phyloP scores from a whole-genome alignment of 2,113 vertebrate species.

The Gopherus flavomarginatus region DNA sequence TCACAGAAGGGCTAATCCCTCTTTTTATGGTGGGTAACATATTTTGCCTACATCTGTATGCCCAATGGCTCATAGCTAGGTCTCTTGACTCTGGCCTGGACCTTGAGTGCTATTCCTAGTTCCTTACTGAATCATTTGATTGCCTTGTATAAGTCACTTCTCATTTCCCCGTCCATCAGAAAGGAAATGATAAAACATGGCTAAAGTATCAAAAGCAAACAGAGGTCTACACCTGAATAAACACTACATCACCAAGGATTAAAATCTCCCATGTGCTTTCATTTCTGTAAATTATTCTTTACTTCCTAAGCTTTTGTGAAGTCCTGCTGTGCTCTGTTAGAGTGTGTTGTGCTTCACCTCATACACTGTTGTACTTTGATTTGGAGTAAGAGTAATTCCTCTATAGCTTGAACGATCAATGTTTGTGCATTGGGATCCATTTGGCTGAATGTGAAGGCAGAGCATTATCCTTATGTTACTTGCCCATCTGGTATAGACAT shows the following conservation, averaged over 20 bases:
- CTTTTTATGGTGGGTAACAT: background rate
- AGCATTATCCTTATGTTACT: background rate
- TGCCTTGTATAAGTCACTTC: background rate
- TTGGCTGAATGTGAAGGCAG: background rate
- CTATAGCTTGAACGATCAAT: background rate
- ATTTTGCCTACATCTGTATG: background rate
- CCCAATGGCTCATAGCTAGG: background rate
- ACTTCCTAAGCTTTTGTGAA: background rate
- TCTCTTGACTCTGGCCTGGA: background rate
- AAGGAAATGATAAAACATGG: background rate
- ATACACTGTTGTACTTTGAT: background rate
- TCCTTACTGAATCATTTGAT: background rate
- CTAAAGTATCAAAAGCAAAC: no score
- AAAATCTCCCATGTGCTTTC: background rate
- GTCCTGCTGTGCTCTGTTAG: accelerated
- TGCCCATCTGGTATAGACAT: background rate
- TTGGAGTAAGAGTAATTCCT: background rate
- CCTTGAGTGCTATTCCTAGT: background rate
- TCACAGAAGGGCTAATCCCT: background rate
- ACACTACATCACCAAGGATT: background rate
- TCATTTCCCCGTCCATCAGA: background rate
- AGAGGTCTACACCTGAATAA: background rate
- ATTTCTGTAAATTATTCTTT: background rate
- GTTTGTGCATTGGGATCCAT: background rate
- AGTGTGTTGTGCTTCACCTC: background rate